Conservation (phyloP, 2,888 invertebrate genomes). For the Tuta absoluta region DNA sequence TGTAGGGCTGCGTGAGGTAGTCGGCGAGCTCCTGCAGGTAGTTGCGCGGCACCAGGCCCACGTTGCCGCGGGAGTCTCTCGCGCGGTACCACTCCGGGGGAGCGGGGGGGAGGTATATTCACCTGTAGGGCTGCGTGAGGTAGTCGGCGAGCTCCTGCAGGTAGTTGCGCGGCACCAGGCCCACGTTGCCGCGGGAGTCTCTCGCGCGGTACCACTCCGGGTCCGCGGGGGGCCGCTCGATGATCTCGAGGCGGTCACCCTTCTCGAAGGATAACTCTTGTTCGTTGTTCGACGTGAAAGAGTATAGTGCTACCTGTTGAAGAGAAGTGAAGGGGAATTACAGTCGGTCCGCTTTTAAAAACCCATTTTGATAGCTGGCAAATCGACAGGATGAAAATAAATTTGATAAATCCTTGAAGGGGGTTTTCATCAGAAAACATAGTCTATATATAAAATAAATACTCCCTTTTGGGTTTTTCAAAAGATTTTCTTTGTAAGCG, state of each 20-base stretch:
- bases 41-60: too few species aligned
- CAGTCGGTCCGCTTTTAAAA: too few species aligned
- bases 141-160: constrained; percentile 95
- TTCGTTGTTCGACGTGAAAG: constrained; percentile 95
- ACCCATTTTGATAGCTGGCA: neutral
- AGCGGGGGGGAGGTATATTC: constrained; percentile 84
- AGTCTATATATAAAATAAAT: too few species aligned
- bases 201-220: constrained; percentile 99
- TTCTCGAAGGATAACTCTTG: constrained; percentile 98
- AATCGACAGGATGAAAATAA: neutral
- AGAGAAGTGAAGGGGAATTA: neutral
- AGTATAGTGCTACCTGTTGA: constrained; percentile 91
- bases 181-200: constrained; percentile 94
- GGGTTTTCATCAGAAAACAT: too few species aligned
- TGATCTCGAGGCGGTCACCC: constrained; percentile 96
- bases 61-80: constrained; percentile 88
- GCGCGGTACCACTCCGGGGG: constrained; percentile 85
- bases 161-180: constrained; percentile 97
- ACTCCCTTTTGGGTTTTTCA: too few species aligned
- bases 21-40: too few species aligned
- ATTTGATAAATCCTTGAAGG: too few species aligned
- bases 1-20: too few species aligned
- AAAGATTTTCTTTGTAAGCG: too few species aligned
- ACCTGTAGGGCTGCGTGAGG: constrained; percentile 91
- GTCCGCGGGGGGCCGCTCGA: constrained; percentile 97